Evolutionary conservation across 2,113 vertebrate genomes (phyloP).

Genomic region (Chionodraco myersi): DNA sequence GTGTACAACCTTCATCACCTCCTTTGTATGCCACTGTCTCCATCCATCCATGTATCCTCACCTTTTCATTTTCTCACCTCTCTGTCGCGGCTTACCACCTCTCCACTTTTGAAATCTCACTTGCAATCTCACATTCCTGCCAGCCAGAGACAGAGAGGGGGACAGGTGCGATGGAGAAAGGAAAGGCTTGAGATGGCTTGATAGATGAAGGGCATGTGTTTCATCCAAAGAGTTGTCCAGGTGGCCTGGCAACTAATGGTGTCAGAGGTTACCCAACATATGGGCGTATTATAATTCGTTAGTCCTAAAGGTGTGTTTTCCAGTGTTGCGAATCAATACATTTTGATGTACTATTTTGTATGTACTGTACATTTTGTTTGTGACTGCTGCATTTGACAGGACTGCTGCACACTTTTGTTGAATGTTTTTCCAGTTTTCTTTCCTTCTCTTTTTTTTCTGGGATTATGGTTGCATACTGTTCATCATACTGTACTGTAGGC

Average conservation of each 20-base stretch:
- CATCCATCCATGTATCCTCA: not conserved
- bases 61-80: not conserved
- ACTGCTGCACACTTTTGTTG: constrained; percentile 5
- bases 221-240: constrained; percentile 33
- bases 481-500: no score
- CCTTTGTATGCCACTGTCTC: constrained; percentile 1
- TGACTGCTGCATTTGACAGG: not conserved
- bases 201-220: constrained; percentile 65
- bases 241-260: constrained; percentile 67
- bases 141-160: constrained; percentile 6
- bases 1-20: constrained; percentile 11
- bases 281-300: constrained; percentile 19
- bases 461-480: no score
- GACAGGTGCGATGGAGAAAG: constrained; percentile 41
- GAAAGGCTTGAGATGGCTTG: constrained; percentile 25
- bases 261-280: constrained; percentile 46
- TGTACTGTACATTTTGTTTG: not conserved
- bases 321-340: not conserved
- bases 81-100: constrained; percentile 1
- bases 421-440: not conserved
- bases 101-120: constrained; percentile 17
- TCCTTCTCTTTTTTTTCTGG: not conserved
- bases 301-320: constrained; percentile 6
- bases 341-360: not conserved
- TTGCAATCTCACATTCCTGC: not conserved